Percentiles rank a stretch among this genome's conserved stretches.
These are phyloP conservation scores for Varanus komodoensis DNA, from an alignment of 2,113 vertebrate genomes.

Conservation along the genomic window DNA sequence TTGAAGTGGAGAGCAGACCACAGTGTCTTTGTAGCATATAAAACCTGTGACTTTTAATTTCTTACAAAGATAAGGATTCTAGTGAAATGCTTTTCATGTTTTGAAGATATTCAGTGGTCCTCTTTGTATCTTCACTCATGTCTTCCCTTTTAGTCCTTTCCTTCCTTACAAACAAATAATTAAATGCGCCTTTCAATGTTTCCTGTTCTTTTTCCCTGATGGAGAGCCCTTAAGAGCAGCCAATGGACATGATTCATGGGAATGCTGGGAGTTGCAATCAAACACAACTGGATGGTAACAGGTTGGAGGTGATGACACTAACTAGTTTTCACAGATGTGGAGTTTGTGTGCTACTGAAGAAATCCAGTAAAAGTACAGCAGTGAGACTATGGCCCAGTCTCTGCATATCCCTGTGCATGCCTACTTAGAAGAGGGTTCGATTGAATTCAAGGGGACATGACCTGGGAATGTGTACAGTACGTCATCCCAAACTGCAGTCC, in stretches of 20 bases:
- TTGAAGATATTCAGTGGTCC: conserved; percentile 44
- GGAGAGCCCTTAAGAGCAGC: background rate
- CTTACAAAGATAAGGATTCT: conserved; percentile 64
- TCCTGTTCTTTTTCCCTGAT: background rate
- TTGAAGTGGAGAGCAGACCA: conserved; percentile 52
- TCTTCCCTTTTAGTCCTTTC: conserved; percentile 20
- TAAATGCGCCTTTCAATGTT: background rate
- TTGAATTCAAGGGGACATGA: background rate
- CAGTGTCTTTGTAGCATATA: conserved; percentile 68
- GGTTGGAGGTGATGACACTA: no score
- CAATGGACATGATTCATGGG: no score
- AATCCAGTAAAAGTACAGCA: background rate
- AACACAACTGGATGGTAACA: no score
- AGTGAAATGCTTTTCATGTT: conserved; percentile 41
- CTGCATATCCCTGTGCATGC: background rate
- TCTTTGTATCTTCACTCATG: conserved; percentile 22
- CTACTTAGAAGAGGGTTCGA: background rate
- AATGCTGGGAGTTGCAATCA: no score
- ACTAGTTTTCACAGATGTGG: background rate
- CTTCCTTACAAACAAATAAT: background rate
- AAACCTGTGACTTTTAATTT: conserved; percentile 45
- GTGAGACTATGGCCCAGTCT: background rate
- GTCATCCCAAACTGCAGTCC: no score
- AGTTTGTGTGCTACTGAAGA: background rate
- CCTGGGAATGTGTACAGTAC: no score